phyloP scores from a whole-genome alignment of 2,797 vertebrate species.

The Rhabdomys pumilio region DNA sequence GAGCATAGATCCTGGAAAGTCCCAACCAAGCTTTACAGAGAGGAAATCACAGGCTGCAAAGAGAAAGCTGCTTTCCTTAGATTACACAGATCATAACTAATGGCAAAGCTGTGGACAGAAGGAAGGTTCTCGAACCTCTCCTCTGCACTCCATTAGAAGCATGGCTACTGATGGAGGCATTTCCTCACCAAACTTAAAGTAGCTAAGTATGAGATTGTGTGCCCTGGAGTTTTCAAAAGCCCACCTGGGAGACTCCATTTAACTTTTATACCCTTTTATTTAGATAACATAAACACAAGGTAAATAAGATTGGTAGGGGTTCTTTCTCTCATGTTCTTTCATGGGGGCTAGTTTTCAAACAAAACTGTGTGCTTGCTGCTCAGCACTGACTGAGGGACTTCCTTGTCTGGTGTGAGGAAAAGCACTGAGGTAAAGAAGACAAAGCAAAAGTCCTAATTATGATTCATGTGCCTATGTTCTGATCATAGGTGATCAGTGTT shows the following conservation, averaged over 20 bases:
- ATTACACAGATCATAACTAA: background rate
- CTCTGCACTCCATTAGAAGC: background rate
- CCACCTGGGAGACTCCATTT: background rate
- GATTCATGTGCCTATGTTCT: background rate
- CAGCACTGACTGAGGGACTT: background rate
- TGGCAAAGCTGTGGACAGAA: background rate
- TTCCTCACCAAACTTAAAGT: background rate
- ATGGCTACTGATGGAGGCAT: background rate
- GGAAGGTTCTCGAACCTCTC: background rate
- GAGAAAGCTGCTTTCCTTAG: background rate
- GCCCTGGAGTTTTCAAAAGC: background rate
- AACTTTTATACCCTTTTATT: background rate
- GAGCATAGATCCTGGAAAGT: background rate
- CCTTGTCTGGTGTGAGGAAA: background rate
- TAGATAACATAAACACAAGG: background rate
- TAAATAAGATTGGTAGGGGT: background rate
- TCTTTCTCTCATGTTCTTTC: background rate
- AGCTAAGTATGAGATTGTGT: background rate
- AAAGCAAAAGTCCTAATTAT: background rate
- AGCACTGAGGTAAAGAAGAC: background rate
- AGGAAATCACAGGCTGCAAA: constrained; percentile 17
- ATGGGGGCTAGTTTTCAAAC: background rate
- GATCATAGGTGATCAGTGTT: background rate
- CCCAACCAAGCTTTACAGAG: background rate
- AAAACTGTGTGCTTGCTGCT: background rate